phyloP scores from a whole-genome alignment of 2,113 vertebrate genomes.

The Python bivittatus region DNA sequence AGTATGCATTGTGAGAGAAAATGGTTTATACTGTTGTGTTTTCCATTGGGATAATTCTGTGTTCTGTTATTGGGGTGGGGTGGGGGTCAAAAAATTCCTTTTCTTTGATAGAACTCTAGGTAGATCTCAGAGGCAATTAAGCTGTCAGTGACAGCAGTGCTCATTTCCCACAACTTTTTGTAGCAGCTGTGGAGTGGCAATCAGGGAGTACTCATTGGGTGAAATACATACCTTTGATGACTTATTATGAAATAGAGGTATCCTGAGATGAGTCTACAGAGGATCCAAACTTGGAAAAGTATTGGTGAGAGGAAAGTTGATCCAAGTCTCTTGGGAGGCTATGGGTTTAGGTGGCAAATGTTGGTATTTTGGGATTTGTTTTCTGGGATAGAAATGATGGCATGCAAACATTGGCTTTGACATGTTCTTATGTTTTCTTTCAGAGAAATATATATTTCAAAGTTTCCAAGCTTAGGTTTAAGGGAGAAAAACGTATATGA shows the following conservation, averaged over 20 bases:
- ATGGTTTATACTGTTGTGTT: background rate
- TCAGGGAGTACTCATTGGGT: background rate
- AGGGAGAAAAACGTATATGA: background rate
- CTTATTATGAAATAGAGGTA: background rate
- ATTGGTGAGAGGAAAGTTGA: background rate
- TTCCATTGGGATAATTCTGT: background rate
- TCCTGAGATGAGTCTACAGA: background rate
- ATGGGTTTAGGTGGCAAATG: background rate
- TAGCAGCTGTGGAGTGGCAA: background rate
- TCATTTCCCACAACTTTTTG: background rate
- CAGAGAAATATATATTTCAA: background rate
- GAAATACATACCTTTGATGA: background rate
- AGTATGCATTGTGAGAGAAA: background rate
- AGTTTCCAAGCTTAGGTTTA: background rate
- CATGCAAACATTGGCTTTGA: background rate
- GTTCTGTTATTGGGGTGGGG: background rate
- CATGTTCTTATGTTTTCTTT: background rate
- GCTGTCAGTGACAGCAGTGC: background rate
- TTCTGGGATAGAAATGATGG: background rate
- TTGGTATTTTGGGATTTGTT: background rate
- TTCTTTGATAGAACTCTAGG: background rate
- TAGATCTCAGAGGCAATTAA: background rate
- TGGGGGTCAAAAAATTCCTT: background rate
- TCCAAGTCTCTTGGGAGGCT: background rate
- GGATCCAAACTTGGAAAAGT: background rate